Base-by-base conservation (phyloP, 1,140 invertebrate species). In the Meloidogyne chitwoodi region DNA sequence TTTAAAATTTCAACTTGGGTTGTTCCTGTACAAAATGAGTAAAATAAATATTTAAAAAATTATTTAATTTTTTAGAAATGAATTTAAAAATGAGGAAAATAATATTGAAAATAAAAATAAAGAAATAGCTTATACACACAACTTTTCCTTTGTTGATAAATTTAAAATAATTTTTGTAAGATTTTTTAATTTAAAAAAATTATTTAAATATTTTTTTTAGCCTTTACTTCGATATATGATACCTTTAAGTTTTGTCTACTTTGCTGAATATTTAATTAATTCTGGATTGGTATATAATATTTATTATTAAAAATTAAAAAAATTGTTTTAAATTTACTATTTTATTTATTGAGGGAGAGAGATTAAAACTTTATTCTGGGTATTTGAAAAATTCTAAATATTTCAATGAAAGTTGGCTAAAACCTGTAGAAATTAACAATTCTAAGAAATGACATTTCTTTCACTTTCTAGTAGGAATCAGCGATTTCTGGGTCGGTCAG, bases 241-340 rank as follows among this genome's bases (percentile, higher is more conserved):
- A 75, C 93, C 93, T 0, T 87, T 94, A 2, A 90, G 90, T 0
- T 81, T 92, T 22, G 93, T 95, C 1, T 95, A 94, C 83, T 90
- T 93, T 79, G 93, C 93, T 78, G 93, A 95, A 84, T 95, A 95
- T 88, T 92, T 94, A 79, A 94, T 95, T 77, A 95, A 95, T 88
- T 93, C 94, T 88, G 93, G 93, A 81, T 88, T 94, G 89, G 93
- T 93, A 76, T 19, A 63, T 29, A 68, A 38, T 27, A 34, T 26
- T 74, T 71, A 74, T 71, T 65, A n/a, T 26, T 26, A 44, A 71
- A 14, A 19, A 72, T 16, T 29, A 62, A 48, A 72, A 61, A 19
- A 31, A 31, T 31, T 31, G 2, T 3, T 3, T 31, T 31, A 31
- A 31, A 3, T 31, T 3, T 3, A n/a, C n/a, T n/a, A n/a, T n/a